Evolutionary conservation across 92 coral and sea anemone species (phyloP), one percentile per base, ranked within the genome.

Genomic region (Paramuricea clavata): DNA sequence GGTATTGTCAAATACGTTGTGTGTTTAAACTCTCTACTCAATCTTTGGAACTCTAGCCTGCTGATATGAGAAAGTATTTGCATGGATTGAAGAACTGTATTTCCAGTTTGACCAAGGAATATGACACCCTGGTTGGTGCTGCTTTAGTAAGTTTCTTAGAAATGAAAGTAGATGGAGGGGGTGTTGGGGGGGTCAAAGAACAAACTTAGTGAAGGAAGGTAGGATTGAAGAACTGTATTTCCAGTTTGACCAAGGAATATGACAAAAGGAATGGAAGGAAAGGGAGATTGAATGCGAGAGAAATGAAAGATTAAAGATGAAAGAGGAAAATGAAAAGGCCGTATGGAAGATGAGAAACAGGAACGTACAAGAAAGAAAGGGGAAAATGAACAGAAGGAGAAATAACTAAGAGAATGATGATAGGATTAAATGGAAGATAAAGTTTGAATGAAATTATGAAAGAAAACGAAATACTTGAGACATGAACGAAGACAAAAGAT

Each of bases 51-150:
- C 28, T 78, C 54, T 70, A 95, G 98, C 88, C 94, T 39, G 33
- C 82, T 35, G 91, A 94, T 68, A 87, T 94, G 64, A 91, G 90
- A 80, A 90, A 93, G 68, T 95, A 89, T 78, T 90, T 95, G 60
- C 85, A 59, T 49, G 98, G 93, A 42, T 81, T 95, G 50, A 89
- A 87, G 62, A 84, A 90, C 54, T 95, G 97, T 82, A 87, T 89
- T 19, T 89, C 96, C 2, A 88, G 78, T 61, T 91, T 95, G 12
- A 89, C 92, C 19, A 93, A 94, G 82, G 89, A 94, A 60, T 94
- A 68, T 89, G 98, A 95, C 56, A 94, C 94, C 43, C 92, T 95
- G 12, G 98, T 95, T 60, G 98, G 98, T 16, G 92, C 98, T 49
- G 98, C 69, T 6, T 72, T 95, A 93, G 98, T 95, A 82, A 94